phyloP scores from a whole-genome alignment of 1,140 invertebrate species.

The Eurosta solidaginis region DNA sequence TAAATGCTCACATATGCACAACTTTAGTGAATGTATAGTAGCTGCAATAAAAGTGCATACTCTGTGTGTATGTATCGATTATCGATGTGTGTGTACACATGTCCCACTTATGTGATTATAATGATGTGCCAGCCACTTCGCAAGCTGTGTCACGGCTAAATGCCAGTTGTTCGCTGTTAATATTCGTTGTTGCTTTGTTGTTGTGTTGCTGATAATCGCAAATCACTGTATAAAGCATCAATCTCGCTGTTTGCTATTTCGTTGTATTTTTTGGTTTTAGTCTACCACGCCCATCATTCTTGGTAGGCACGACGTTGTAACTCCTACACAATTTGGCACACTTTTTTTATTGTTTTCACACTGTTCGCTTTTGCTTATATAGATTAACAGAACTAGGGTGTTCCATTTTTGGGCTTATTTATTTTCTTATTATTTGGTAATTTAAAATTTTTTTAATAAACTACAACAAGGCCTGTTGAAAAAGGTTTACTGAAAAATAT shows the following conservation, averaged over 20 bases:
- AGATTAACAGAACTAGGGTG: too few species aligned
- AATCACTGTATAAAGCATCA: background rate
- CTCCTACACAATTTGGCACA: background rate
- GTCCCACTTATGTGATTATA: slow-evolving; percentile 4
- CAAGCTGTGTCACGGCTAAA: background rate
- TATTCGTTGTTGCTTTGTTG: background rate
- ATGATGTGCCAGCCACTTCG: background rate
- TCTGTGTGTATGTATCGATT: background rate
- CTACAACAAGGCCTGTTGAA: too few species aligned
- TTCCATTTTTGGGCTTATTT: too few species aligned
- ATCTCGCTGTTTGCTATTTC: background rate
- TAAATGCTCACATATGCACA: too few species aligned
- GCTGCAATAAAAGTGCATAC: too few species aligned
- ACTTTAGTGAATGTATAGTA: too few species aligned
- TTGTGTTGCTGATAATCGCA: too few species aligned
- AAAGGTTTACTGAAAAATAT: too few species aligned
- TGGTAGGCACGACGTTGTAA: too few species aligned
- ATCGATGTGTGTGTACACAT: background rate
- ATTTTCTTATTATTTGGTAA: too few species aligned
- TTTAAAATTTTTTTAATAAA: too few species aligned
- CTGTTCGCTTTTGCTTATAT: background rate
- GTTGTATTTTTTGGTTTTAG: background rate
- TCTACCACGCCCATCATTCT: background rate
- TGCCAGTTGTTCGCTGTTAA: background rate
- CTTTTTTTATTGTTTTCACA: background rate